Evolutionary conservation across 1,140 invertebrate species (phyloP).

Genomic region (Heliconius eleuchia): DNA sequence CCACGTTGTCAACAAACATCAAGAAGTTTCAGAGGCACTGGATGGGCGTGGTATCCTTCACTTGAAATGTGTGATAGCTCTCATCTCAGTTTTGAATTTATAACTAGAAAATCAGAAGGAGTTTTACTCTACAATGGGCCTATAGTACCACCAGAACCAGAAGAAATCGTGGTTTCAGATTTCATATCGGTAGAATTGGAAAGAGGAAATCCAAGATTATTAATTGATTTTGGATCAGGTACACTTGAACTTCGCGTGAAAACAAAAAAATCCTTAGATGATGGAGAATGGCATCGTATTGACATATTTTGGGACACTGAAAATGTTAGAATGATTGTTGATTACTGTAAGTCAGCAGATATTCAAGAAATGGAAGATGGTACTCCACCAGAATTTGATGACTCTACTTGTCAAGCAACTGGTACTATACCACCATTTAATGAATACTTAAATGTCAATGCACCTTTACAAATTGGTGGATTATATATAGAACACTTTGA

Average conservation of each 20-base stretch:
- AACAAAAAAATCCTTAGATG: slow-evolving; percentile 92
- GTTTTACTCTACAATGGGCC: slow-evolving; percentile 98
- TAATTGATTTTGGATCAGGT: slow-evolving; percentile 97
- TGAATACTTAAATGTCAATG: slow-evolving; percentile 97
- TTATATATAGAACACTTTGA: slow-evolving; percentile 93
- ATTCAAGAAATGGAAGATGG: slow-evolving; percentile 94
- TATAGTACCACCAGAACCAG: slow-evolving; percentile 93
- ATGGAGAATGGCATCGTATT: slow-evolving; percentile 97
- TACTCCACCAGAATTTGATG: slow-evolving; percentile 91
- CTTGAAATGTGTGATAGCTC: slow-evolving; percentile 98
- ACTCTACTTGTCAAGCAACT: slow-evolving; percentile 92
- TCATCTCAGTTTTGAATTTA: slow-evolving; percentile 96
- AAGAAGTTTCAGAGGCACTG: slow-evolving; percentile 94
- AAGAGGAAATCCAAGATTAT: slow-evolving; percentile 92
- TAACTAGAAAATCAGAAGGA: slow-evolving; percentile 94
- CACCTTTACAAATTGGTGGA: slow-evolving; percentile 96
- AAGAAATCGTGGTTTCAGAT: slow-evolving; percentile 94
- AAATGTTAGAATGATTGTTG: slow-evolving; percentile 94
- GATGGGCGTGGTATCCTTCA: slow-evolving; percentile 97
- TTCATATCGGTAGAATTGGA: slow-evolving; percentile 97
- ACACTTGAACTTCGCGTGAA: slow-evolving; percentile 94
- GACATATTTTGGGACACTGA: slow-evolving; percentile 98
- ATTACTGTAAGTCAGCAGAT: slow-evolving; percentile 93
- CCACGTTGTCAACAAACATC: slow-evolving; percentile 98
- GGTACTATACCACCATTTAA: slow-evolving; percentile 96